Evolutionary conservation across 2,113 vertebrate genomes (phyloP).

Genomic region (Podocnemis expansa): DNA sequence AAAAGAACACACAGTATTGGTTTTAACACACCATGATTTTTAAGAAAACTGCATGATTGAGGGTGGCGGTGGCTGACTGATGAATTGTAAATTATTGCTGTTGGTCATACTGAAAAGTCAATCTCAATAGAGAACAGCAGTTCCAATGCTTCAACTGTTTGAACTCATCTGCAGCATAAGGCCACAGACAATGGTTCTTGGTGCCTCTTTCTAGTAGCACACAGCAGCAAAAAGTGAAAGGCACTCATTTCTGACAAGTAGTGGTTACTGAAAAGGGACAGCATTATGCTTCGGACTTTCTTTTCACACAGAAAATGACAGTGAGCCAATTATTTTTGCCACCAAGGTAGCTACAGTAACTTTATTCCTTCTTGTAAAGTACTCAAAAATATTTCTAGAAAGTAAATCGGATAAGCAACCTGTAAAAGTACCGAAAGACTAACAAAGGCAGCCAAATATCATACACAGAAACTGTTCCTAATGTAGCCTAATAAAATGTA

Average conservation of each 20-base stretch:
- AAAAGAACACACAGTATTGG: not conserved
- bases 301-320: not conserved
- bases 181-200: not conserved
- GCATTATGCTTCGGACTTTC: not conserved
- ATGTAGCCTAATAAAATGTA: not conserved
- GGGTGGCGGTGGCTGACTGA: not conserved
- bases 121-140: not conserved
- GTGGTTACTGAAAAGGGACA: not conserved
- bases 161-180: not conserved
- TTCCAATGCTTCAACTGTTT: not conserved
- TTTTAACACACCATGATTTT: not conserved
- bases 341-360: not conserved
- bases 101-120: not conserved
- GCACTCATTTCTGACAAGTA: not conserved
- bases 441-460: not conserved
- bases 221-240: not conserved
- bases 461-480: fast-evolving
- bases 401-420: not conserved
- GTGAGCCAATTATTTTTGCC: not conserved
- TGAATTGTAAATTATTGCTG: not conserved
- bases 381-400: not conserved
- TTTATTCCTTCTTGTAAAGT: not conserved
- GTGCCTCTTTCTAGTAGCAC: not conserved
- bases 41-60: not conserved
- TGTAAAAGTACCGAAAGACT: not conserved